Evolutionary conservation across 2,797 vertebrate species (phyloP), one percentile per base, ranked within the genome.

Genomic region (Thripadectes ignobilis): DNA sequence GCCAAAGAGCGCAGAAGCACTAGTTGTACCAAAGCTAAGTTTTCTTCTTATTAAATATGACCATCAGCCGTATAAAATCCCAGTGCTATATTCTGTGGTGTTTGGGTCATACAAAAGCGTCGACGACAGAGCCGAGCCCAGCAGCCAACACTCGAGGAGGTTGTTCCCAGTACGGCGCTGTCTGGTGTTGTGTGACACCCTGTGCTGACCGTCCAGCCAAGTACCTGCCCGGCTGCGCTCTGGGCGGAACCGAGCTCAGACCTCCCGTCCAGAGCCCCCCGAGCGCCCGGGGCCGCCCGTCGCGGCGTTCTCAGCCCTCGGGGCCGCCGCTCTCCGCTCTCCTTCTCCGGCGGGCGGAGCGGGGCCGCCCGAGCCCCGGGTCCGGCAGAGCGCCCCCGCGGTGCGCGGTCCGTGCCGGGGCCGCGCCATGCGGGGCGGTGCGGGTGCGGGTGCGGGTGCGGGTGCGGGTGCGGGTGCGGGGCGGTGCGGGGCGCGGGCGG

Each of bases 151-250:
- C 38, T 2, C 2, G 16, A 14, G 48, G 12, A 26, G 7, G 39
- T 5, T 1, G 8, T 1, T 65, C 30, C 65, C 80, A 24, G 41
- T 2, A 17, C 9, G 39, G 7, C 9, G 48, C 77, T 1, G 21
- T 32, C 20, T 6, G 45, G 36, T 2, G 36, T 6, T 15, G 39
- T 0, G 22, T 0, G 54, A 45, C 59, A 18, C 39, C 27, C 71
- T 0, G 51, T 0, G 24, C 65, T 3, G 49, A 0, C 2, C 1
- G 7, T 3, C 4, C 49, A 6, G 80, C 58, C 76, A 2, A 14
- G 38, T 3, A 41, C 83, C 83, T 18, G 91, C 69, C 68, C 6
- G 62, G 5, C 0, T 4, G 73, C 20, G 2, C 3, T 22, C 46
- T 10, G 49, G 13, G 7, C 2, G 63, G 30, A 22, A 55, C 6